These are phyloP conservation scores for Microctonus brassicae DNA, from an alignment of 2,888 invertebrate genomes.

Conservation along the genomic window DNA sequence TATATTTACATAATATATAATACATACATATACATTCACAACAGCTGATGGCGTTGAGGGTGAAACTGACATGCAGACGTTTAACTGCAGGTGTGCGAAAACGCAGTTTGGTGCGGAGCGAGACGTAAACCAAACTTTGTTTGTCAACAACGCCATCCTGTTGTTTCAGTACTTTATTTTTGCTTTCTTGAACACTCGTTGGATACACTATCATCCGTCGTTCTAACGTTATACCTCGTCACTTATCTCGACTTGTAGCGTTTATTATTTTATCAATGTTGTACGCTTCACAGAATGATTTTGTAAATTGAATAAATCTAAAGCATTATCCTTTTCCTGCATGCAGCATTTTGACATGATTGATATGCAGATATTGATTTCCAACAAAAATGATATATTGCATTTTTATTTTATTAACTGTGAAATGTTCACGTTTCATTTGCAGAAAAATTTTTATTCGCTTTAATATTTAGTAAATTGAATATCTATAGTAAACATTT, in stretches of 20 bases:
- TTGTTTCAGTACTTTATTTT: constrained; percentile 59
- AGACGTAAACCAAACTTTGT: constrained; percentile 63
- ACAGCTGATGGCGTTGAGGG: constrained; percentile 39
- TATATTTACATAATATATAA: not conserved
- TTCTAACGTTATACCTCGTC: not conserved
- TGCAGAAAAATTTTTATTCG: not conserved
- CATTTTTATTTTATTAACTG: no score
- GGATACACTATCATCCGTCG: constrained; percentile 9
- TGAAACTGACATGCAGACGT: constrained; percentile 57
- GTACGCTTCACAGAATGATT: not conserved
- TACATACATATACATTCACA: no score
- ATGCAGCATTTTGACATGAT: not conserved
- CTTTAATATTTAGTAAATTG: not conserved
- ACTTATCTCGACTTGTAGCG: constrained; percentile 12
- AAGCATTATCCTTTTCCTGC: not conserved
- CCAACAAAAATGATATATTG: no score
- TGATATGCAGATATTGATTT: no score
- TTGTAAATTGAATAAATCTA: not conserved
- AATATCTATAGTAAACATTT: not conserved
- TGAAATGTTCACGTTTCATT: not conserved
- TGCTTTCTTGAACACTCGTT: constrained; percentile 44
- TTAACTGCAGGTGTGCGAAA: constrained; percentile 59
- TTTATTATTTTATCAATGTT: constrained; percentile 25
- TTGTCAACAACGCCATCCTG: constrained; percentile 61
- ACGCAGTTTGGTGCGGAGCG: constrained; percentile 57